Evolutionary conservation across 2,113 vertebrate genomes (phyloP), one percentile per base, ranked within the genome.

Genomic region (Hoplias malabaricus): DNA sequence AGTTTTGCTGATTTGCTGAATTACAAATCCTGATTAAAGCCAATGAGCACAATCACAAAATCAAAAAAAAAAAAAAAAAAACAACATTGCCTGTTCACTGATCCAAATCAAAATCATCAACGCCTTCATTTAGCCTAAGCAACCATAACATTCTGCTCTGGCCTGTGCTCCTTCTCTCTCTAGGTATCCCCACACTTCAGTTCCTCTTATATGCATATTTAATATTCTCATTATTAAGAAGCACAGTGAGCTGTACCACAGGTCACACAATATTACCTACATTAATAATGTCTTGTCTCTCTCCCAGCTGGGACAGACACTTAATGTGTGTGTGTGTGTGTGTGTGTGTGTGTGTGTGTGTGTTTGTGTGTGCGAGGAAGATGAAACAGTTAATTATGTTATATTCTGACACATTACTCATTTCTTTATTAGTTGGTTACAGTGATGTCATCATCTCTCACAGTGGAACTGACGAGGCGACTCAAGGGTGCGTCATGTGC

Each of bases 351-450:
- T 14, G 4, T 56, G 23, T 75, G 14, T 62, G 63, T 53, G 16
- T n/a, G 19, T 8, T n/a, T 53, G 48, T 19, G 23, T 61, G 29
- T 33, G 29, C 13, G 34, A 36, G 11, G 29, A 13, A 54, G 40
- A 69, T 43, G 56, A 13, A 31, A 7, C 40, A 68, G 63, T 57
- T 77, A 69, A 77, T 77, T 43, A 69, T 33, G 61, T 53, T 53
- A 61, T 61, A 69, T 38, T 21, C 57, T 59, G 27, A 27, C 43
- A 12, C 21, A 13, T 4, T 43, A 53, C 5, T 19, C 48, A 43
- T 69, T 77, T 1, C 33, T 61, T 57, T 43, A 50, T 74, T 74
- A 63, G n/a, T 63, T 16, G 40, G 16, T 63, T 31, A 23, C 6
- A 76, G 54, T 43, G 14, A 67, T 67, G 63, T 40, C 50, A 46